These are phyloP conservation scores for Neodiprion fabricii DNA, from an alignment of 1,140 invertebrate genomes.

Conservation along the genomic window DNA sequence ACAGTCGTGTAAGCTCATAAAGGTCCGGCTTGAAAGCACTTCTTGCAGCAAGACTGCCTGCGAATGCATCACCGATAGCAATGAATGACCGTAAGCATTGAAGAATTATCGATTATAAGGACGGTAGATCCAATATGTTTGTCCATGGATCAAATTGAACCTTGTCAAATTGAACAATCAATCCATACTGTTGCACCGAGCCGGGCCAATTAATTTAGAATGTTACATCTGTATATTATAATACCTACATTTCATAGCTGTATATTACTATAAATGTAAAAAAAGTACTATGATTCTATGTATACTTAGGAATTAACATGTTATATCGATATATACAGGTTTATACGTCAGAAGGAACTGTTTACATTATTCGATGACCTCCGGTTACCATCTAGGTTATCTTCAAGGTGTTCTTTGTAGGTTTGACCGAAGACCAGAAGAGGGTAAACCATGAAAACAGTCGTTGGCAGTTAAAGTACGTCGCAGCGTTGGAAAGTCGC, in stretches of 20 bases:
- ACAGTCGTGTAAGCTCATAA: no score
- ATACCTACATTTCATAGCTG: constrained; percentile 1
- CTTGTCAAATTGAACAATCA: background rate
- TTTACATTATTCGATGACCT: background rate
- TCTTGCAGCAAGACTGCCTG: no score
- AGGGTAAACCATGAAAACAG: no score
- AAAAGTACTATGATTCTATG: background rate
- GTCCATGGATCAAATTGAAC: background rate
- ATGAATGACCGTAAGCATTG: no score
- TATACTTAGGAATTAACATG: background rate
- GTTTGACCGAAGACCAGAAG: background rate
- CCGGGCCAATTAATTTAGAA: background rate
- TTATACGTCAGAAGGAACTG: background rate
- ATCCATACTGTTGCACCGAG: background rate
- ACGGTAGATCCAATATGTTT: background rate
- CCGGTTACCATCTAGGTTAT: background rate
- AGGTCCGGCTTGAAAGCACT: no score
- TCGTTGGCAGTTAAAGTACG: background rate
- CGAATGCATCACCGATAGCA: no score
- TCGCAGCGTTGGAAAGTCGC: background rate
- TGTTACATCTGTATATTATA: background rate
- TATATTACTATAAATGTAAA: constrained; percentile 6
- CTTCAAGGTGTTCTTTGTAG: background rate
- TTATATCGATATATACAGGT: background rate
- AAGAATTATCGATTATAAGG: no score